Base-by-base conservation (phyloP, 1,140 invertebrate genomes). In the Drosophila prosaltans region DNA sequence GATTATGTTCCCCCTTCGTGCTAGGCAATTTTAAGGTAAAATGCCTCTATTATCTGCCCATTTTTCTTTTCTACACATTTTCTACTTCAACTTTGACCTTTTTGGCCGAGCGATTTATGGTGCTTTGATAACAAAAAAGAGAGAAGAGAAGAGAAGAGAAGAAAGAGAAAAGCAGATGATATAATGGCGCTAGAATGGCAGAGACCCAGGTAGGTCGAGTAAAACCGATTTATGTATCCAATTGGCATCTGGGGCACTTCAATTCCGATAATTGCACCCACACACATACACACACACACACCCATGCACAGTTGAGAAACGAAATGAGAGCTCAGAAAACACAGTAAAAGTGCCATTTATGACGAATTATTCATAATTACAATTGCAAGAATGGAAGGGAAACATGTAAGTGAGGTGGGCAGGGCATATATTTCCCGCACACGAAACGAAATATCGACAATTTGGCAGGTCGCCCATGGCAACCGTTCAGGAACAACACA, bases 311-410 rank as follows among this genome's bases (percentile, higher is more conserved):
- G 45, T 26, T 26, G 24, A 10, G 9, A 21, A 51, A 51, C 45
- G 45, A 51, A 26, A 24, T 10, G 45, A 51, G 45, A 48, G 32
- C 58, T 57, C 16, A n/a, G 39, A 40, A n/a, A 30, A 66, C 43
- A 16, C 32, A 40, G 26, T 28, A 28, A n/a, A 28, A 45, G 80
- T 80, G 83, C 83, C 83, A 86, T 88, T 86, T 88, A 80, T 89
- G 77, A 71, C 70, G 43, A 88, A 88, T 88, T 88, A 88, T 88
- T 88, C 73, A 89, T 88, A 88, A 89, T 86, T 86, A 71, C 80
- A 75, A 80, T 88, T 77, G 82, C 83, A 78, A 73, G 81, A 74
- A 43, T 54, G 41, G 39, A 45, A 11, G 41, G 58, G 10, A 3
- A 21, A 10, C 39, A 57, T 36, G 41, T 43, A 11, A 45, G 48